Base-by-base conservation (phyloP, 2,888 invertebrate species). In the Apodemia mormo region DNA sequence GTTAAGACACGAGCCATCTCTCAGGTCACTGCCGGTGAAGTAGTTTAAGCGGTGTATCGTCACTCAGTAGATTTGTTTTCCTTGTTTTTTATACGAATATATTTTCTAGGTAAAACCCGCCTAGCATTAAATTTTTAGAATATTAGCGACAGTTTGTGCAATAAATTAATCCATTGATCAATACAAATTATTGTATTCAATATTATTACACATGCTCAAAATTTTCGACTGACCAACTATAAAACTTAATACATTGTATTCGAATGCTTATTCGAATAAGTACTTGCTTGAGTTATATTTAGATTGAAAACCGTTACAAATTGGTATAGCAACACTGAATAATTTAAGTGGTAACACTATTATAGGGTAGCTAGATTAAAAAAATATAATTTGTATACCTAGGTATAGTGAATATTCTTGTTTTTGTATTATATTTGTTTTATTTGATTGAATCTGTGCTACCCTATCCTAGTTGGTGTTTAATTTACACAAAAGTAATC, bases 151-250 rank as follows among this genome's bases (percentile, higher is more conserved):
- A 81, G 85, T 85, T 85, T 85, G 91, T 92, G 92, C 92, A 92
- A 91, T 90, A 90, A 85, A 83, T 84, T 83, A 85, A 85, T 83
- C 83, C 84, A 85, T 83, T 81, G 83, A 86, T 87, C 85, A 81
- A 83, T 84, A 82, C 83, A 81, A 84, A 84, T 86, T 83, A 83
- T 80, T 76, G 75, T 79, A 79, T 77, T 78, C 82, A 80, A 80
- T 79, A 81, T 79, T 78, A 83, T 83, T 82, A 83, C 49, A 49
- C 84, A 84, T 89, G 92, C 92, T 93, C 92, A 92, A 92, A 88
- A 85, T 88, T 90, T 91, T 90, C 88, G 91, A 92, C 92, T 91
- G 92, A 92, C 91, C 91, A 91, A 91, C 87, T 91, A 83, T 89
- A 88, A 87, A 85, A 87, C 76, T 79, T 86, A 76, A 45, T 45